Evolutionary conservation across 2,888 invertebrate species (phyloP).

Genomic region (Caenorhabditis sp.): DNA sequence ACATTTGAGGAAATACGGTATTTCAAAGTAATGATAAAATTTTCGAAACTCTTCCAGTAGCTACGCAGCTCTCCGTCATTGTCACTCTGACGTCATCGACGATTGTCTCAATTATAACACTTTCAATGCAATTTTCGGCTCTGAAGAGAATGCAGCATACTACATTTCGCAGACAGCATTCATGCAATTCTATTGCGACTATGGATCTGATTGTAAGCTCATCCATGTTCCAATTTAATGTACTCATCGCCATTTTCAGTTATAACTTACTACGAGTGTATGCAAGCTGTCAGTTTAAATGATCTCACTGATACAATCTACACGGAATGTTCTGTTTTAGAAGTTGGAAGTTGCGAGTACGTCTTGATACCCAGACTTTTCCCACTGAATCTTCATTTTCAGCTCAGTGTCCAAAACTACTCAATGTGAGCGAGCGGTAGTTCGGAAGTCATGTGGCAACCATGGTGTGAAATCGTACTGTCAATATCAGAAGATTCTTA

Average conservation of each 20-base stretch:
- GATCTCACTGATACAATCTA: slow-evolving; percentile 54
- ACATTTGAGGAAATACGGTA: too few relatives aligned
- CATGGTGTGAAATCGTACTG: slow-evolving; percentile 53
- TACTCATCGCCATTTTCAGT: slow-evolving; percentile 27
- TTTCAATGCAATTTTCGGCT: slow-evolving; percentile 41
- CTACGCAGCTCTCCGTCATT: slow-evolving; percentile 35
- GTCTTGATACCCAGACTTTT: not conserved
- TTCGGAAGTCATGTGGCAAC: slow-evolving; percentile 51
- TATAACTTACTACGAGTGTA: slow-evolving; percentile 53
- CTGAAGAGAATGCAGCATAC: slow-evolving; percentile 51
- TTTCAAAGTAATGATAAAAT: not conserved
- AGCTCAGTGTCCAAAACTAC: slow-evolving; percentile 59
- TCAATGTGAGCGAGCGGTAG: slow-evolving; percentile 60
- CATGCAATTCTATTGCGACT: slow-evolving; percentile 57
- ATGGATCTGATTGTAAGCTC: slow-evolving; percentile 52
- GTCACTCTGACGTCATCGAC: slow-evolving; percentile 49
- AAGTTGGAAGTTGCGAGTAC: slow-evolving; percentile 62
- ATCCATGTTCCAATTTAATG: not conserved
- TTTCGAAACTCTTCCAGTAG: slow-evolving; percentile 17
- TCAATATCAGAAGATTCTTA: slow-evolving; percentile 53
- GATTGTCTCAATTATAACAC: slow-evolving; percentile 64
- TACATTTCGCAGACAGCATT: slow-evolving; percentile 61
- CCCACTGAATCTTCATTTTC: not conserved
- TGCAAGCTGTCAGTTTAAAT: slow-evolving; percentile 48
- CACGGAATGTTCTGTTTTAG: slow-evolving; percentile 57